Conservation (phyloP, 2,797 vertebrate genomes). For the Ptychadena robeensis region DNA sequence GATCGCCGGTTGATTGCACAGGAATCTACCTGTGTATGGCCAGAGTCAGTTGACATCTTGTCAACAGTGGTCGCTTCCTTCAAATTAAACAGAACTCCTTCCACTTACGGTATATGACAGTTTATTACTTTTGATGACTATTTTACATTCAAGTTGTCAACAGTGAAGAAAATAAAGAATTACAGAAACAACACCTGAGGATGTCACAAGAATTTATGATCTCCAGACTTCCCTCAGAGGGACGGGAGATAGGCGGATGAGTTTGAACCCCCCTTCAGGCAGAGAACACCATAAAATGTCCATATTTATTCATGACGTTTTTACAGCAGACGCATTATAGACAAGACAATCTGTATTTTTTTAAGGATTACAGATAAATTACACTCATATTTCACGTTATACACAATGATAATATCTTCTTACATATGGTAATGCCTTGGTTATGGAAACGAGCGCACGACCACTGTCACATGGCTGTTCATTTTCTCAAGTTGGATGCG, state of each 20-base stretch:
- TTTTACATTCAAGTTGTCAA: background rate
- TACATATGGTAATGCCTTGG: background rate
- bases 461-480: background rate
- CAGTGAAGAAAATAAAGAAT: background rate
- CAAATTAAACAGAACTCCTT: background rate
- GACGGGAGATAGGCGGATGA: background rate
- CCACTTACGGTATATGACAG: background rate
- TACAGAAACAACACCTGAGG: background rate
- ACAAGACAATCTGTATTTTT: background rate
- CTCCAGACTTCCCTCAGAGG: background rate
- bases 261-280: background rate
- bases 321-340: constrained; percentile 8
- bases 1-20: too few species aligned
- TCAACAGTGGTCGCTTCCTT: background rate
- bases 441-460: background rate
- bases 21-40: too few species aligned
- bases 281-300: background rate
- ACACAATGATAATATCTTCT: background rate
- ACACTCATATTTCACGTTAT: constrained; percentile 2
- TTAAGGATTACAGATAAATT: background rate
- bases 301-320: constrained; percentile 27
- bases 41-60: background rate
- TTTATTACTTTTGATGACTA: background rate
- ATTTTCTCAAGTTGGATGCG: background rate
- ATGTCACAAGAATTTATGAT: background rate